Evolutionary conservation across 2,888 invertebrate species (phyloP).

Genomic region (Cephonodes hylas): DNA sequence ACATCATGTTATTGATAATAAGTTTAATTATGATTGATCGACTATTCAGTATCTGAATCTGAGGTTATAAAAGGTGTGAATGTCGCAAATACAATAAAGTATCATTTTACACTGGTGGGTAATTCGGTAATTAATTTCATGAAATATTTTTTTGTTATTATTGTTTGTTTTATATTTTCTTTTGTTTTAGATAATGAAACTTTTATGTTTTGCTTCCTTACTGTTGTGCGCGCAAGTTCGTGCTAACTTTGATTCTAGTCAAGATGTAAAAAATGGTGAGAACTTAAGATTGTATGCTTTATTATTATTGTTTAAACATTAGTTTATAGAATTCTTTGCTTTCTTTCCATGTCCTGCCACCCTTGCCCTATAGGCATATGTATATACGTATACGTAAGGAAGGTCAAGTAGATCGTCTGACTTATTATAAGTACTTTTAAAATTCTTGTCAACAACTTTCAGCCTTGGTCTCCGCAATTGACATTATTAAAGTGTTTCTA

Average conservation of each 20-base stretch:
- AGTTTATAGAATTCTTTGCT: background rate
- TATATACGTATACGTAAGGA: too few relatives aligned
- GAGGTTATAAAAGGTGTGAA: background rate
- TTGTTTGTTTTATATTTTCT: too few relatives aligned
- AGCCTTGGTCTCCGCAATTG: too few relatives aligned
- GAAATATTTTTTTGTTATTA: background rate
- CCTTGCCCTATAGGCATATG: too few relatives aligned
- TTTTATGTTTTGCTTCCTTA: constrained; percentile 17
- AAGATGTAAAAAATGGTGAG: background rate
- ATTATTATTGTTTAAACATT: background rate
- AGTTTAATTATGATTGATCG: background rate
- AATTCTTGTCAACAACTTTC: too few relatives aligned
- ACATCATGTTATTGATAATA: background rate
- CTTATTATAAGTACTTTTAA: too few relatives aligned
- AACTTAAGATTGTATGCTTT: too few relatives aligned
- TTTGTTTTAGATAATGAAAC: constrained; percentile 20
- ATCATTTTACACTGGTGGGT: background rate
- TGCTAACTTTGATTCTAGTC: background rate
- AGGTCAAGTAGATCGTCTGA: too few relatives aligned
- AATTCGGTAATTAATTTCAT: background rate
- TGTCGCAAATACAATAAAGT: background rate
- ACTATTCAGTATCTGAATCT: background rate
- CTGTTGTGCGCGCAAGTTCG: constrained; percentile 18
- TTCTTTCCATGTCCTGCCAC: too few relatives aligned
- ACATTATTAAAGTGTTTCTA: too few relatives aligned